Base-by-base conservation (phyloP, 1,140 invertebrate species). In the Lepidurus couesii region DNA sequence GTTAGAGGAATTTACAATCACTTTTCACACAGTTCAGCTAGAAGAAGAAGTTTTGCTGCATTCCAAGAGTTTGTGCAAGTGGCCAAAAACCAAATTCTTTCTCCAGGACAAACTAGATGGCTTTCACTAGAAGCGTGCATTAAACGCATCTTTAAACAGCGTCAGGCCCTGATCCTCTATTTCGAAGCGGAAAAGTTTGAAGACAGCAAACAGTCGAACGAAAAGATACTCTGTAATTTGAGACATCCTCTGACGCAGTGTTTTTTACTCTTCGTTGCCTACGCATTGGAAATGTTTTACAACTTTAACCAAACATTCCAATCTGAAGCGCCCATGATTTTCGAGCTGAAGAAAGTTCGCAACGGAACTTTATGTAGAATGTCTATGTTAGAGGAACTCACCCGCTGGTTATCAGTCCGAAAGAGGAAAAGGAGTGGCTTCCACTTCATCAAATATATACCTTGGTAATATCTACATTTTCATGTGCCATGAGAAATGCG, bases 391-490 rank as follows among this genome's bases (percentile, higher is more conserved):
- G 9, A 47, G 45, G 1, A 47, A 47, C 45, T 9, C 45, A 47
- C 2, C 1, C 45, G 45, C 45, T 47, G 45, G 45, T 47, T 47
- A 47, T 47, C 16, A 47, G 2, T 47, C 45, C 45, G 45, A 47
- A 47, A 47, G 45, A 5, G 45, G 45, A 47, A 45, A 45, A 45
- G 13, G 44, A 45, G 45, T 47, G 45, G 45, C 45, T 47, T 47
- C 45, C 45, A 47, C 45, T 47, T 47, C 45, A 47, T 47, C 45
- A 47, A 47, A 47, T 47, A 47, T 47, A 47, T 47, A 47, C 45
- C 45, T 47, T 1, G 45, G 24, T 45, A 45, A 45, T 8, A 45
- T 9, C 13, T 45, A 45, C 44, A 45, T 45, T 45, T 45, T 45
- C 44, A 8, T 45, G 44, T 45, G 44, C 44, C 44, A 45, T 45